phyloP scores from a whole-genome alignment of 2,888 invertebrate genomes.

The Acanthoscelides obtectus region DNA sequence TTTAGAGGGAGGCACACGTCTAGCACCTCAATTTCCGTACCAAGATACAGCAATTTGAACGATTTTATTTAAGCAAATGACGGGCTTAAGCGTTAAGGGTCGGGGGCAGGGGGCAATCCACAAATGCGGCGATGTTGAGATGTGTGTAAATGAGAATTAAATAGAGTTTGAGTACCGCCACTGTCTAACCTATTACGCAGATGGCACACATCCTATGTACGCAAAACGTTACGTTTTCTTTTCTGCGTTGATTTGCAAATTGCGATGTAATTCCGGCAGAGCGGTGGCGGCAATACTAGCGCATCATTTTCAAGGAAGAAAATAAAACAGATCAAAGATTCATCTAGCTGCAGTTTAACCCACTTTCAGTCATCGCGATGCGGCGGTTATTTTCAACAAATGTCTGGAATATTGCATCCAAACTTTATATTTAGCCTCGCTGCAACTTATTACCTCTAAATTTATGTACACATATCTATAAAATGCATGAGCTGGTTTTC shows the following conservation, averaged over 20 bases:
- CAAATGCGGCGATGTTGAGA: too few species aligned
- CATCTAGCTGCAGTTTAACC: neutral
- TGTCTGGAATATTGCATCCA: neutral
- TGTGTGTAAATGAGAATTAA: too few species aligned
- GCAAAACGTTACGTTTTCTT: neutral
- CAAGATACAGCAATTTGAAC: too few species aligned
- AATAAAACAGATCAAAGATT: neutral
- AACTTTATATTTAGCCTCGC: neutral
- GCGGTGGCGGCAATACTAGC: neutral
- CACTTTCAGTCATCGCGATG: neutral
- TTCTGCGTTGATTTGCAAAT: neutral
- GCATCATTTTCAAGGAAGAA: neutral
- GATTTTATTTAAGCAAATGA: too few species aligned
- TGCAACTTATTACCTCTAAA: neutral
- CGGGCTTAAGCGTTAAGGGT: too few species aligned
- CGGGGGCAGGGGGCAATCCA: too few species aligned
- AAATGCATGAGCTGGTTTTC: too few species aligned
- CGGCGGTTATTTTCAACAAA: neutral
- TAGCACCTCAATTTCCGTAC: too few species aligned
- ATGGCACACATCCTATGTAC: neutral
- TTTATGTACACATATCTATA: too few species aligned
- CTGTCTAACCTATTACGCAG: neutral
- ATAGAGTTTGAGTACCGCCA: neutral
- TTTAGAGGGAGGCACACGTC: too few species aligned
- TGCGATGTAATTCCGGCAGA: neutral